phyloP scores from a whole-genome alignment of 92 coral and sea anemone species.

The Porites cylindrica region DNA sequence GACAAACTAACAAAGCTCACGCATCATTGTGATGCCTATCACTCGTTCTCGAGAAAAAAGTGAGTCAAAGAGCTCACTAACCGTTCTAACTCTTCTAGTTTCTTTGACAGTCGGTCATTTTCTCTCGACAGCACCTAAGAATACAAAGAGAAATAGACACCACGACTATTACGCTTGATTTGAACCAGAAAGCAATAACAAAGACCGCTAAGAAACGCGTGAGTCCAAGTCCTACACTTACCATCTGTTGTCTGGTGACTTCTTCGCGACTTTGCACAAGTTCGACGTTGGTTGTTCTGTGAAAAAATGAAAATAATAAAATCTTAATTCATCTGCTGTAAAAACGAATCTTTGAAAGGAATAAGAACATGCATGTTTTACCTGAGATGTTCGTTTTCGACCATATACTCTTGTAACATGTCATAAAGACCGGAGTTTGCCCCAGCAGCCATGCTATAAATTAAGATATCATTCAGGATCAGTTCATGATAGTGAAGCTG shows the following conservation, averaged over 20 bases:
- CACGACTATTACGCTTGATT: background rate
- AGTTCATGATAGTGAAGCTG: too few relatives aligned
- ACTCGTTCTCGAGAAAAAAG: background rate
- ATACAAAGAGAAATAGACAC: background rate
- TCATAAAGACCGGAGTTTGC: constrained; percentile 95
- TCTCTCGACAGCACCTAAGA: constrained; percentile 94
- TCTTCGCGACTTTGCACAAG: constrained; percentile 91
- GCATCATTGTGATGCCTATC: too few relatives aligned
- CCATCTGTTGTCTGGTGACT: constrained; percentile 91
- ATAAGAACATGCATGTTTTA: background rate
- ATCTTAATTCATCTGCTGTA: background rate
- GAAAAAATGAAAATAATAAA: background rate
- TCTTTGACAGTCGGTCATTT: constrained; percentile 90
- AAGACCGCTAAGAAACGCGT: too few relatives aligned
- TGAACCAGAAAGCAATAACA: background rate
- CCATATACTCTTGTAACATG: constrained; percentile 98
- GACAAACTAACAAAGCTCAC: too few relatives aligned
- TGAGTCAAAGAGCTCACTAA: constrained; percentile 8
- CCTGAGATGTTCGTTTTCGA: constrained; percentile 97
- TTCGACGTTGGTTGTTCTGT: constrained; percentile 92
- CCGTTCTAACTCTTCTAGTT: constrained; percentile 93
- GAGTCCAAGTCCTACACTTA: constrained; percentile 9
- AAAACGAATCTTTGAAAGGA: background rate
- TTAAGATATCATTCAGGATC: background rate
- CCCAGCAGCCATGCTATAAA: constrained; percentile 73